Conservation (phyloP, 2,797 vertebrate genomes). For the Ataeniobius toweri region DNA sequence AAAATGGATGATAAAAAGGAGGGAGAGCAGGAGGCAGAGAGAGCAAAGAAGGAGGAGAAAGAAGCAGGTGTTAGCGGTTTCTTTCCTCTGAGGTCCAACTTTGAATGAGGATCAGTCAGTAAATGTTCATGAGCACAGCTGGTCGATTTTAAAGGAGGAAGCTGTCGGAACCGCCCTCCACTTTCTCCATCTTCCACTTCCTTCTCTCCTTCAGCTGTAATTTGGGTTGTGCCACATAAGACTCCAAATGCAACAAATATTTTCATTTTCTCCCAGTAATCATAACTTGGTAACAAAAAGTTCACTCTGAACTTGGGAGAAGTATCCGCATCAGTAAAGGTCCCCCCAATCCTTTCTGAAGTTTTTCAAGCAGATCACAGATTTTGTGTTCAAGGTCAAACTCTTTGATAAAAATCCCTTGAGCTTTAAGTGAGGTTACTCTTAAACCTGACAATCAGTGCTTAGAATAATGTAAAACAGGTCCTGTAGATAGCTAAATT, state of each 20-base stretch:
- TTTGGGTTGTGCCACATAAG: neutral
- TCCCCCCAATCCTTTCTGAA: neutral
- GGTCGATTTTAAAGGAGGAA: conserved; percentile 42
- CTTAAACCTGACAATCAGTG: neutral
- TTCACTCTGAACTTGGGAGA: neutral
- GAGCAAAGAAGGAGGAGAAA: conserved; percentile 19
- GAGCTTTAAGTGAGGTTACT: neutral
- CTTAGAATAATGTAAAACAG: no score
- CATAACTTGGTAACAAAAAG: neutral
- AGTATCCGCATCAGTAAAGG: neutral
- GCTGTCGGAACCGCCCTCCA: neutral
- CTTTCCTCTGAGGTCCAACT: conserved; percentile 58
- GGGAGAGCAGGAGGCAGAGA: conserved; percentile 2
- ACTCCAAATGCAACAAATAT: neutral
- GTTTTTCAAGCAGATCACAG: neutral
- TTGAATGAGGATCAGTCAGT: conserved; percentile 58
- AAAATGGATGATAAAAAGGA: neutral
- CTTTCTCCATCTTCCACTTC: neutral
- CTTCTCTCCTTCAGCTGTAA: conserved; percentile 5
- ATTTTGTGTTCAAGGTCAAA: neutral
- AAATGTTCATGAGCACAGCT: conserved; percentile 75
- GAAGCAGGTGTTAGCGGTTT: conserved; percentile 52
- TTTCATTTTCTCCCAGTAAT: neutral
- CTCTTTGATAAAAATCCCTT: neutral
- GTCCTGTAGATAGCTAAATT: no score